Conservation (phyloP, 2,797 vertebrate genomes). For the Acipenser transmontanus region DNA sequence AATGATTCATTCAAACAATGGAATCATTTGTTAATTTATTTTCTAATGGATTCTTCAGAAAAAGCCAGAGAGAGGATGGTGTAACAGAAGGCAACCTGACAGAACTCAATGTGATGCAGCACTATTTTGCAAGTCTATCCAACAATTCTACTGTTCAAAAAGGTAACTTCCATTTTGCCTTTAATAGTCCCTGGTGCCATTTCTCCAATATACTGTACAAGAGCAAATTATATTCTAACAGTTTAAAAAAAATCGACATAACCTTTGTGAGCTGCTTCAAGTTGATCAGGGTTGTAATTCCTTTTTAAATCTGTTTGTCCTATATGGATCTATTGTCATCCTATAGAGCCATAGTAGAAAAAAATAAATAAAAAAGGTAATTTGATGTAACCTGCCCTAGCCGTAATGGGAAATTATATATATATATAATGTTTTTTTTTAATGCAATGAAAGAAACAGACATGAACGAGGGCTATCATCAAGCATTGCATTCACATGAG, state of each 20-base stretch:
- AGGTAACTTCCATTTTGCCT: conserved; percentile 52
- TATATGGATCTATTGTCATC: too few species aligned
- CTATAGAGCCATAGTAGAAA: too few species aligned
- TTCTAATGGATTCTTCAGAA: conserved; percentile 50
- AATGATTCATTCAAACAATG: not conserved
- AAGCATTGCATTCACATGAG: conserved; percentile 3
- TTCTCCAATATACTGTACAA: too few species aligned
- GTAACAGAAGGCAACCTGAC: conserved; percentile 54
- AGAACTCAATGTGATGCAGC: conserved; percentile 73
- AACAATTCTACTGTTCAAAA: conserved; percentile 68
- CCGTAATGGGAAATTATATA: not conserved
- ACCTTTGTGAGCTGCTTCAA: too few species aligned
- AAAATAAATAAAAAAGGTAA: too few species aligned
- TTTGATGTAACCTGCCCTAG: too few species aligned
- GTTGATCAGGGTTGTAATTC: too few species aligned
- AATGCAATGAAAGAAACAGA: not conserved
- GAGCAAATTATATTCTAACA: too few species aligned
- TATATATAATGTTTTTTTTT: not conserved
- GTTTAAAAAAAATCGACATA: too few species aligned
- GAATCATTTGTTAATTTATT: not conserved
- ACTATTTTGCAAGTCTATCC: conserved; percentile 72
- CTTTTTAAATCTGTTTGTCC: too few species aligned
- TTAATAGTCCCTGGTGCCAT: not conserved
- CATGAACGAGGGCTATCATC: not conserved
- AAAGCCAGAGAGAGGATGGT: conserved; percentile 68